Evolutionary conservation across 2,113 vertebrate genomes (phyloP), one percentile per base, ranked within the genome.

Genomic region (Gallinago media): DNA sequence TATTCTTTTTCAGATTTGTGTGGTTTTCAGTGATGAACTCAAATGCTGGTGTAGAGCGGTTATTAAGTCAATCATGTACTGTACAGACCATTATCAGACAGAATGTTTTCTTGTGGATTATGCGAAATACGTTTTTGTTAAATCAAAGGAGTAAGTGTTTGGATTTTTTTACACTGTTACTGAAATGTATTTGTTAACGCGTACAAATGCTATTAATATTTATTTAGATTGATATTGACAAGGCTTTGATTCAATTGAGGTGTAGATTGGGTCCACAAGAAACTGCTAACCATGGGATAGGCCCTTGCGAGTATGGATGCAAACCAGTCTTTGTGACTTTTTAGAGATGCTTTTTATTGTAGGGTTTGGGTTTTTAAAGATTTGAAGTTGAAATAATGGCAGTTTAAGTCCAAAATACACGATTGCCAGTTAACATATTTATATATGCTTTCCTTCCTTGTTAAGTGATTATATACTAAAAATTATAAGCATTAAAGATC

Each of bases 41-140:
- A 91, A 84, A 63, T 94, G 97, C 88, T 98, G 98, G 98, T 98
- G 98, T 90, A 95, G 98, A 94, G 98, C 98, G 0, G 20, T 97
- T 34, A 92, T 98, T 12, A 92, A 98, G 77, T 97, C 98, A 11
- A 70, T 98, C 5, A 11, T 94, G 47, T 85, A 65, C 68, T 97
- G 91, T 25, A 90, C 50, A 25, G 96, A 96, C 68, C 56, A 92
- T 55, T 97, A 96, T 74, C 89, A 96, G 62, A 65, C 88, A 12
- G 29, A 97, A 3, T 98, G 98, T 70, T 98, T 98, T 87, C 98
- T 98, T 31, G 96, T 98, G 96, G 98, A 98, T 92, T 97, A 98
- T 89, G 98, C 98, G 59, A 97, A 94, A 42, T 89, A 85, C 25
- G 54, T 97, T 68, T 97, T 88, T 52, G 97, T 98, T 89, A 88